Percentiles rank a stretch among this genome's conserved stretches.
These are phyloP conservation scores for Anastrepha obliqua DNA, from an alignment of 1,140 invertebrate species.

Conservation along the genomic window DNA sequence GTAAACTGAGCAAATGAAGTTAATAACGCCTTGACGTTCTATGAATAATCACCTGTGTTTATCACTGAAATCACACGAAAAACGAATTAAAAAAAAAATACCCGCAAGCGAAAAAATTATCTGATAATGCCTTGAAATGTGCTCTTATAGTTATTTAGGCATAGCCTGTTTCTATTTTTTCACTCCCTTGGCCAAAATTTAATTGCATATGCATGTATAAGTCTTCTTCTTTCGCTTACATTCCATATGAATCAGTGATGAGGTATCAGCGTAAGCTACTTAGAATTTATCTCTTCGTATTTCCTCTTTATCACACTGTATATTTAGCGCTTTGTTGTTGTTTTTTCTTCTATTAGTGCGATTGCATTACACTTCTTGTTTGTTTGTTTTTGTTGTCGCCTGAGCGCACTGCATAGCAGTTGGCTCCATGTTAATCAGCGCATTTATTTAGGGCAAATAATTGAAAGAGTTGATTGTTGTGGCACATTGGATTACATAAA, in stretches of 20 bases:
- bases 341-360: neutral
- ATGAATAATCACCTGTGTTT: neutral
- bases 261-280: neutral
- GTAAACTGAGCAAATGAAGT: neutral
- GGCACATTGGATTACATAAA: neutral
- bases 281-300: neutral
- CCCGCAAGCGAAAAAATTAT: too few relatives aligned
- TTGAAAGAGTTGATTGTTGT: neutral
- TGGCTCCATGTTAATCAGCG: neutral
- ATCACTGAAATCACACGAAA: neutral
- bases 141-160: neutral
- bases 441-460: conserved; percentile 6
- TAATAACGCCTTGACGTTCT: too few relatives aligned
- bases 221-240: neutral
- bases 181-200: neutral
- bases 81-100: neutral
- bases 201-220: neutral
- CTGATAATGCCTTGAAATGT: too few relatives aligned
- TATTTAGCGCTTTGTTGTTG: neutral
- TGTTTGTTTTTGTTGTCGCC: neutral
- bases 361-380: too few relatives aligned
- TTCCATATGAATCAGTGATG: neutral
- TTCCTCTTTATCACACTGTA: neutral
- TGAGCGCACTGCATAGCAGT: neutral
- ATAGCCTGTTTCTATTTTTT: neutral